phyloP scores from a whole-genome alignment of 2,888 invertebrate genomes.

The Limnephilus marmoratus region DNA sequence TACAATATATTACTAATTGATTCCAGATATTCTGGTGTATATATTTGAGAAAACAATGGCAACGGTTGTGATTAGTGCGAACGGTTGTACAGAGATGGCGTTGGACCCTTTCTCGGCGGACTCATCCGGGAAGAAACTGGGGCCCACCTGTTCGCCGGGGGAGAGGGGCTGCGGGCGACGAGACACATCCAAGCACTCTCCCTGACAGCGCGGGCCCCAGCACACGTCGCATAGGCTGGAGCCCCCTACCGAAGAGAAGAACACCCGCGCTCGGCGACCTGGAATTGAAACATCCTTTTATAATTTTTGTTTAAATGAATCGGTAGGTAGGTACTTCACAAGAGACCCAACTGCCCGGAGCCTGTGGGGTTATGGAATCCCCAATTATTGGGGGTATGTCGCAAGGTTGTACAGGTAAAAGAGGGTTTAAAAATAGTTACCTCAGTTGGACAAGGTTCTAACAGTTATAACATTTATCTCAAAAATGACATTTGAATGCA shows the following conservation, averaged over 20 bases:
- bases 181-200: slow-evolving; percentile 38
- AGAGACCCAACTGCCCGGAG: too few relatives aligned
- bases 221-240: slow-evolving; percentile 87
- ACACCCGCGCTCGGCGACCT: slow-evolving; percentile 90
- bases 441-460: too few relatives aligned
- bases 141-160: slow-evolving; percentile 49
- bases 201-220: slow-evolving; percentile 71
- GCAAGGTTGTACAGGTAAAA: too few relatives aligned
- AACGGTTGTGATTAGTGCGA: background rate
- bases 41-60: background rate
- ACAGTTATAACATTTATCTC: too few relatives aligned
- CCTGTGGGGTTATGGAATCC: background rate
- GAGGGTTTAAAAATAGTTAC: too few relatives aligned
- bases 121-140: slow-evolving; percentile 40
- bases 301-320: too few relatives aligned
- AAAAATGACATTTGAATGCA: too few relatives aligned
- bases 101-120: background rate
- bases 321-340: too few relatives aligned
- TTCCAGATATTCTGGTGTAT: background rate
- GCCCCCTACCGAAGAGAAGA: slow-evolving; percentile 78
- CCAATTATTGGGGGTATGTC: too few relatives aligned
- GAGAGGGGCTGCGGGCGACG: slow-evolving; percentile 40
- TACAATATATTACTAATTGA: background rate
- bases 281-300: slow-evolving; percentile 34
- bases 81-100: background rate